phyloP scores from a whole-genome alignment of 2,888 invertebrate genomes.

The Cryptus viduatorius region DNA sequence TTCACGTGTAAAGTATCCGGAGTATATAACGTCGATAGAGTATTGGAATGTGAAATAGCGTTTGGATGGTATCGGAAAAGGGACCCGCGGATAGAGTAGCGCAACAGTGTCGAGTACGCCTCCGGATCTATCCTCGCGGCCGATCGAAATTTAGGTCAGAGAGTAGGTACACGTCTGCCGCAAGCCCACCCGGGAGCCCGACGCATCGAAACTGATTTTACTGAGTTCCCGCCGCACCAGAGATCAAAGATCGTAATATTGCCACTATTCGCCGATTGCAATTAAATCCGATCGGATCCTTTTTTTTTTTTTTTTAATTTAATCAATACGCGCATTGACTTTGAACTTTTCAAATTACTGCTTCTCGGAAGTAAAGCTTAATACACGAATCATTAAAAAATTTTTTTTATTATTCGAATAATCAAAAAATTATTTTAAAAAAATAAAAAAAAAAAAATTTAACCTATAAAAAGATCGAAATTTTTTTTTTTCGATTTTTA shows the following conservation, averaged over 20 bases:
- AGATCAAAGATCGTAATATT: not conserved
- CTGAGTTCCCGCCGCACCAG: constrained; percentile 8
- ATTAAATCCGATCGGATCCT: not conserved
- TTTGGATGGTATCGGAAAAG: constrained; percentile 46
- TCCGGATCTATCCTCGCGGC: constrained; percentile 51
- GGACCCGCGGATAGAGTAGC: constrained; percentile 15
- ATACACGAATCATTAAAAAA: no score
- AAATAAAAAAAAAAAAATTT: not conserved
- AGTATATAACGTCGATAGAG: constrained; percentile 2
- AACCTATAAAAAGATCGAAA: not conserved
- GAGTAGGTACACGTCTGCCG: constrained; percentile 32
- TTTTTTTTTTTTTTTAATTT: not conserved
- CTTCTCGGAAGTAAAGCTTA: no score
- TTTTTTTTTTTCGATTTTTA: not conserved
- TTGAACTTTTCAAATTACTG: not conserved
- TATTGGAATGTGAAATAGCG: constrained; percentile 32
- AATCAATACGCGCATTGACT: not conserved
- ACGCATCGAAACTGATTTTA: constrained; percentile 36
- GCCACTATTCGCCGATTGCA: not conserved
- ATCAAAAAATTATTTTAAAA: not conserved
- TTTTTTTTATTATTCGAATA: no score
- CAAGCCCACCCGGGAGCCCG: constrained; percentile 36
- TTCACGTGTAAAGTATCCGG: not conserved
- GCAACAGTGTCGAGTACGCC: constrained; percentile 29
- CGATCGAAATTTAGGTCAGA: constrained; percentile 67